A percentile compares a stretch with the other conserved stretches of the same genome.
phyloP scores from a whole-genome alignment of 2,797 vertebrate genomes.

The Ateles fusciceps region DNA sequence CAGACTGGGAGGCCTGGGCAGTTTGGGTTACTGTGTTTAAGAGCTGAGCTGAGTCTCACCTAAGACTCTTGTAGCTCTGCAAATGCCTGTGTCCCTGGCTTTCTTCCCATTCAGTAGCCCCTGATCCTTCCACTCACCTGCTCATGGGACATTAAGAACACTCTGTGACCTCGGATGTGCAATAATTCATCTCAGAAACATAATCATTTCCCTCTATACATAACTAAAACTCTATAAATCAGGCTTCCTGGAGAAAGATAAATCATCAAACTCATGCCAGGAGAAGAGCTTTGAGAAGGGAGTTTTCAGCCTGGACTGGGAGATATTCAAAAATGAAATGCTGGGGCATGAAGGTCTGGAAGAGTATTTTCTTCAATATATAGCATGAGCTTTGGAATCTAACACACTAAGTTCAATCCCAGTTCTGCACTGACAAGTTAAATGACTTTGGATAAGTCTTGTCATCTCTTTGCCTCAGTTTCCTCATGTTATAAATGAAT shows the following conservation, averaged over 20 bases:
- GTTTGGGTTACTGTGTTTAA: not conserved
- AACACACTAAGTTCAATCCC: not conserved
- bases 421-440: not conserved
- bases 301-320: not conserved
- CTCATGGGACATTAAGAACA: constrained; percentile 63
- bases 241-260: constrained; percentile 63
- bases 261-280: constrained; percentile 51
- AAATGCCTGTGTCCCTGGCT: not conserved
- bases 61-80: not conserved
- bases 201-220: constrained; percentile 27
- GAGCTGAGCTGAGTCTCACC: not conserved
- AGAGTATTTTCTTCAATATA: not conserved
- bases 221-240: constrained; percentile 70
- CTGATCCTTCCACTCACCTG: constrained; percentile 55
- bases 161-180: constrained; percentile 50
- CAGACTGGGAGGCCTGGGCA: not conserved
- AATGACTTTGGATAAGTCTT: not conserved
- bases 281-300: not conserved
- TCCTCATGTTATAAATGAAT: not conserved
- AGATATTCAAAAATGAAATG: not conserved
- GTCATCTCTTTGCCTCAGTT: not conserved
- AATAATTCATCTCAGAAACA: constrained; percentile 69
- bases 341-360: not conserved
- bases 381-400: not conserved
- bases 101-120: constrained; percentile 55